These are phyloP conservation scores for Heliconius hewitsoni DNA, from an alignment of 1,140 invertebrate species.

Conservation along the genomic window DNA sequence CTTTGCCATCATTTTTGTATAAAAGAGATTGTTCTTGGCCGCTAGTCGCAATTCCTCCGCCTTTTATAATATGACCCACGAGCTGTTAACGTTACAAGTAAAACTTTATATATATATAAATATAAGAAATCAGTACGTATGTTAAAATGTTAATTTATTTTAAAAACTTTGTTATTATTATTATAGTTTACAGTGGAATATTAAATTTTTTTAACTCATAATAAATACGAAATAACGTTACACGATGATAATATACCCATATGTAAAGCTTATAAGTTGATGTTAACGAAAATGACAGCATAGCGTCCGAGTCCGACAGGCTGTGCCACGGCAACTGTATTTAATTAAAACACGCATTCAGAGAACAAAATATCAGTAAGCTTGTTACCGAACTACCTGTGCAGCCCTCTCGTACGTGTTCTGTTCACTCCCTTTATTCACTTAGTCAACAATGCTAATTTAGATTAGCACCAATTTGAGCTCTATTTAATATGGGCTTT, in stretches of 20 bases:
- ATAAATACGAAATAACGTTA: no score
- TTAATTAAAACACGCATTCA: background rate
- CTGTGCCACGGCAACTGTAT: background rate
- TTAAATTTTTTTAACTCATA: no score
- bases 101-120: background rate
- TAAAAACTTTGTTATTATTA: no score
- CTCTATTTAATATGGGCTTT: background rate
- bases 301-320: no score
- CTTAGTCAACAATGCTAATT: background rate
- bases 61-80: slow-evolving; percentile 88
- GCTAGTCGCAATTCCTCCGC: slow-evolving; percentile 87
- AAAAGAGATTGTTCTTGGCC: slow-evolving; percentile 85
- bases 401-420: background rate
- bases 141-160: no score
- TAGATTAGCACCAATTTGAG: background rate
- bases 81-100: slow-evolving; percentile 81
- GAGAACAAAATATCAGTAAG: background rate
- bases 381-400: background rate
- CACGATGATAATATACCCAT: no score
- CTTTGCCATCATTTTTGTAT: slow-evolving; percentile 80
- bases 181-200: no score
- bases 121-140: no score
- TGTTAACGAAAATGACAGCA: background rate
- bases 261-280: background rate
- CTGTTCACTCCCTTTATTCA: background rate